These are phyloP conservation scores for Callaeas wilsoni DNA, from an alignment of 2,113 vertebrate species.

Conservation along the genomic window DNA sequence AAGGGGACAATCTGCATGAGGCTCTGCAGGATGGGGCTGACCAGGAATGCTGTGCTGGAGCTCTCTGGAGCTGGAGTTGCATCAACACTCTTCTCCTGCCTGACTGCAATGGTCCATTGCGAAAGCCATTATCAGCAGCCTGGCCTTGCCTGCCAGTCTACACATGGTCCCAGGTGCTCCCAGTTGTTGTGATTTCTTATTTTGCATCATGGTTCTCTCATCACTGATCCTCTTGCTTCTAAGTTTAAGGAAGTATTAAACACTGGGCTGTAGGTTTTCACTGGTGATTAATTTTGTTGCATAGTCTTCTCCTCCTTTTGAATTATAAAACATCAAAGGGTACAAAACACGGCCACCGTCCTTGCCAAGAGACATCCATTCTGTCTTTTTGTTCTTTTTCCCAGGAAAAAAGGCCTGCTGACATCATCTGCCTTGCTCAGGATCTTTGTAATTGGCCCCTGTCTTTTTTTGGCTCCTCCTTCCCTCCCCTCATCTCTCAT, in stretches of 20 bases:
- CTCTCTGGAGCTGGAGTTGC: background rate
- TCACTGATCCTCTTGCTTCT: background rate
- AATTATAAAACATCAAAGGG: background rate
- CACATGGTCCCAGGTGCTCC: background rate
- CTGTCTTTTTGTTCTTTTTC: constrained; percentile 15
- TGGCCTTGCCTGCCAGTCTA: background rate
- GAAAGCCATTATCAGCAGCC: background rate
- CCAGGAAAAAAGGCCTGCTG: background rate
- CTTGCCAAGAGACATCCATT: background rate
- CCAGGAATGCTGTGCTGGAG: background rate
- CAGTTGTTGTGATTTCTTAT: background rate
- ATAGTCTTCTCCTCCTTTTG: background rate
- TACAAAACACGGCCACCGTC: background rate
- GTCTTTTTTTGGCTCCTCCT: constrained; percentile 11
- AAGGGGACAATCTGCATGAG: accelerated
- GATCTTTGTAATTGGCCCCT: background rate
- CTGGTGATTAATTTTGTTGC: background rate
- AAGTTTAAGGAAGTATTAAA: background rate
- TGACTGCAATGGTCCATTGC: background rate
- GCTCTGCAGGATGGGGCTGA: background rate
- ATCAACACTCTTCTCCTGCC: background rate
- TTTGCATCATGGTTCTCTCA: background rate
- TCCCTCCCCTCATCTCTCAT: background rate
- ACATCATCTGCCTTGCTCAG: background rate
- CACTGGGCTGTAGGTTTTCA: background rate